These are phyloP conservation scores for Porites australiensis DNA, from an alignment of 64 coral and sea anemone species.

Conservation along the genomic window DNA sequence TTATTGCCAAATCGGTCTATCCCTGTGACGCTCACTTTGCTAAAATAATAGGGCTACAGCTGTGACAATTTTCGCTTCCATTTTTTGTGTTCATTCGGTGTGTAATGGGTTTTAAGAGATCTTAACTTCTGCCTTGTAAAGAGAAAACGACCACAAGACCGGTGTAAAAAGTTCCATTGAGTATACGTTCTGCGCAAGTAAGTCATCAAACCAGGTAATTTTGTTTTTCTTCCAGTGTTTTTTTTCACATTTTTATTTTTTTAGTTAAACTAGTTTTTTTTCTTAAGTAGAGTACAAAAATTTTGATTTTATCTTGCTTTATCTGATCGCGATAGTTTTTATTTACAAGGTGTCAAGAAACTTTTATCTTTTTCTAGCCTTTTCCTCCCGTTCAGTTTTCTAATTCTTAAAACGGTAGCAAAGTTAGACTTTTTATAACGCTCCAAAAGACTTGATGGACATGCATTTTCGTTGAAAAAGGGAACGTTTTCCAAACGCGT, in stretches of 20 bases:
- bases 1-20: slow-evolving; percentile 78
- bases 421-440: slow-evolving; percentile 37
- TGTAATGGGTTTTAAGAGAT: slow-evolving; percentile 99
- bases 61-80: slow-evolving; percentile 89
- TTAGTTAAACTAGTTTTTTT: neutral
- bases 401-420: slow-evolving; percentile 59
- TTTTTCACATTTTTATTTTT: neutral
- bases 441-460: slow-evolving; percentile 24
- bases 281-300: slow-evolving; percentile 41
- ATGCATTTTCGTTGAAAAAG: neutral
- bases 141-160: slow-evolving; percentile 86
- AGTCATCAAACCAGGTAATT: slow-evolving; percentile 31
- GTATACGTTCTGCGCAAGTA: slow-evolving; percentile 14
- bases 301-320: slow-evolving; percentile 60
- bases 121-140: slow-evolving; percentile 85
- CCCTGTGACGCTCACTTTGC: slow-evolving; percentile 83
- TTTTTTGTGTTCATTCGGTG: slow-evolving; percentile 95
- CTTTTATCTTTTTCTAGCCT: slow-evolving; percentile 42
- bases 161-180: slow-evolving; percentile 42
- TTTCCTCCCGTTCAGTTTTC: slow-evolving; percentile 11
- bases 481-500: neutral
- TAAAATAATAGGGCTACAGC: slow-evolving; percentile 92
- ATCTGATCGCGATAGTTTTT: slow-evolving; percentile 22
- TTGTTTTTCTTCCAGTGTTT: neutral
- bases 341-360: slow-evolving; percentile 42